Evolutionary conservation across 2,797 vertebrate species (phyloP), one percentile per base, ranked within the genome.

Genomic region (Danio tinwini): DNA sequence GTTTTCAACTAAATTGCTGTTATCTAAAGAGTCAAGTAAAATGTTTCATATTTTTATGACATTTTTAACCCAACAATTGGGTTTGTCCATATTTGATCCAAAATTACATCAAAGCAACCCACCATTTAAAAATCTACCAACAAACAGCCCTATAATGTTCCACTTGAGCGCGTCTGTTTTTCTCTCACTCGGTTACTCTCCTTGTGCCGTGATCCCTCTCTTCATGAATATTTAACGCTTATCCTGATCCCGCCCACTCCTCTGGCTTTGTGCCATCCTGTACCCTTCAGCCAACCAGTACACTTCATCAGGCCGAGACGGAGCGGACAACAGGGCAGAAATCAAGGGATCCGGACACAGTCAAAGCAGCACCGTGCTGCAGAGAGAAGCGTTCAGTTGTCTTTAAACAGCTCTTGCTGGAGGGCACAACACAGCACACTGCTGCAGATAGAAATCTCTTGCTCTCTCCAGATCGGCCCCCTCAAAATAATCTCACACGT

Each of bases 141-240:
- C 88, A 80, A 69, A n/a, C n/a, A n/a, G n/a, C n/a, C n/a, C 56
- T 6, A 0, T 49, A 76, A 65, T 67, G 78, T 78, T 76, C 19
- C 49, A 82, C 68, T 61, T 76, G 52, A 53, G 39, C 45, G 10
- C 59, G 52, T 78, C 72, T 78, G 47, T 45, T 58, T 42, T 13
- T 85, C 14, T 74, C 17, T 78, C 59, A 59, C 71, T 61, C 44
- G 12, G 10, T 39, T 50, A 56, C 64, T 79, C 19, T 53, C 52
- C 40, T 44, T 59, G 50, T 71, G 65, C 37, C 40, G 61, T 77
- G 56, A 72, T 62, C 75, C 53, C 53, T 19, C 61, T 73, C 49
- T 68, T 72, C 37, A 85, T 84, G 80, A 85, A 85, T 85, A 83
- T 84, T 78, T 80, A 81, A 68, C n/a, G 40, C 53, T 72, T 59